These are phyloP conservation scores for Xanthorhoe spadicearia DNA, from an alignment of 2,888 invertebrate species.

Conservation along the genomic window DNA sequence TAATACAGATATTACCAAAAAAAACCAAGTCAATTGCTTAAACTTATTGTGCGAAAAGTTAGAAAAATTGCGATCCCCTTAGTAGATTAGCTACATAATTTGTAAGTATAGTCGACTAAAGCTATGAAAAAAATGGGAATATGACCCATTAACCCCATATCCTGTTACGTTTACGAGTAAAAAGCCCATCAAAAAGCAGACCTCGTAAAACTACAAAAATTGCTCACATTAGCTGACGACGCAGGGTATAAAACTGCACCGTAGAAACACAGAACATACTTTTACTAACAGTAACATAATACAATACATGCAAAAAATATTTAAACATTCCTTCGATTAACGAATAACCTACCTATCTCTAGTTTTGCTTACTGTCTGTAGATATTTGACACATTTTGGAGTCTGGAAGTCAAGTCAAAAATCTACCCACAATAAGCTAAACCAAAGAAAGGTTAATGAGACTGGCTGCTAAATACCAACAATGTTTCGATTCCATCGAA, in stretches of 20 bases:
- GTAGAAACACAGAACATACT: slow-evolving; percentile 26
- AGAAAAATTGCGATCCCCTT: background rate
- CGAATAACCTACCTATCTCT: no score
- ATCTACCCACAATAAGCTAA: no score
- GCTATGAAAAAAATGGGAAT: slow-evolving; percentile 9
- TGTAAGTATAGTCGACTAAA: slow-evolving; percentile 7
- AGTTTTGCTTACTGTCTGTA: no score
- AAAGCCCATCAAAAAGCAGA: slow-evolving; percentile 40
- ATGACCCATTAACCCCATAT: slow-evolving; percentile 10
- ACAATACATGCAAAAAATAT: no score
- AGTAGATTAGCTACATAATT: background rate
- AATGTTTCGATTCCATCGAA: no score
- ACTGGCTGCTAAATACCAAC: no score
- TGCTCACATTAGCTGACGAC: slow-evolving; percentile 43
- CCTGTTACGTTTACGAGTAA: slow-evolving; percentile 26
- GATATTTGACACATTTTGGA: no score
- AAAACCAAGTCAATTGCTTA: no score
- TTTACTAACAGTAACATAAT: background rate
- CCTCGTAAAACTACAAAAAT: slow-evolving; percentile 45
- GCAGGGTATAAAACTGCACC: slow-evolving; percentile 41
- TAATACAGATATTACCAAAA: no score
- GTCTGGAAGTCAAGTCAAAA: no score
- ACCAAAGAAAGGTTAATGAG: no score
- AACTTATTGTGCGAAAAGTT: background rate
- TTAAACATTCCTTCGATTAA: no score